Evolutionary conservation across 1,140 invertebrate genomes (phyloP), one percentile per base, ranked within the genome.

Genomic region (Augochlora pura): DNA sequence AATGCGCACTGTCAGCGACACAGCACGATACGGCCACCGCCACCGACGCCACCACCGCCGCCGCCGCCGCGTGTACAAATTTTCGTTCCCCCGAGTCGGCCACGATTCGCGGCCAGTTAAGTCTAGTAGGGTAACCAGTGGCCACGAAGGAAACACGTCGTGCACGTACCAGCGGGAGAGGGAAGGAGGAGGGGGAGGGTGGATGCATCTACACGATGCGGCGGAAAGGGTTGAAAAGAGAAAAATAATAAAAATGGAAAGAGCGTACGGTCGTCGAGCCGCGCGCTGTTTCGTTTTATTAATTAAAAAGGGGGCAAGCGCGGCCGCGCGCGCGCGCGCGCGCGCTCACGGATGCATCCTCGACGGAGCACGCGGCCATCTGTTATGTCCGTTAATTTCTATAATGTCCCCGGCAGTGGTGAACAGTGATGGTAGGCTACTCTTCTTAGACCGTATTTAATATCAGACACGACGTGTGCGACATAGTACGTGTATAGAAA

Each of bases 311-410:
- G 62, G n/a, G 21, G 14, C 25, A 5, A 16, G 12, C 54, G 46
- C n/a, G 59, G n/a, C n/a, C n/a, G n/a, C n/a, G n/a, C n/a, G n/a
- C n/a, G n/a, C n/a, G n/a, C n/a, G n/a, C n/a, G n/a, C 21, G 52
- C 21, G n/a, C n/a, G 18, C 18, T 54, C 54, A 32, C n/a, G 59
- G 49, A 16, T 8, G 46, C 32, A 27, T 60, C 59, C 42, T 42
- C 27, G 67, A 42, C 42, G 46, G 46, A n/a, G 39, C 42, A 39
- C 75, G 39, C 27, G 49, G 23, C 59, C 38, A 78, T 72, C 25
- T 67, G 59, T 78, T 78, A 72, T 39, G 67, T 16, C 46, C 18
- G 60, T 71, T 78, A 63, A 78, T 64, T 64, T 78, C 66, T 78
- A 64, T 63, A 78, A 78, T 72, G 42, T 38, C 46, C 21, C n/a